phyloP scores from a whole-genome alignment of 2,113 vertebrate species.

The Corythornis madagascariensis region DNA sequence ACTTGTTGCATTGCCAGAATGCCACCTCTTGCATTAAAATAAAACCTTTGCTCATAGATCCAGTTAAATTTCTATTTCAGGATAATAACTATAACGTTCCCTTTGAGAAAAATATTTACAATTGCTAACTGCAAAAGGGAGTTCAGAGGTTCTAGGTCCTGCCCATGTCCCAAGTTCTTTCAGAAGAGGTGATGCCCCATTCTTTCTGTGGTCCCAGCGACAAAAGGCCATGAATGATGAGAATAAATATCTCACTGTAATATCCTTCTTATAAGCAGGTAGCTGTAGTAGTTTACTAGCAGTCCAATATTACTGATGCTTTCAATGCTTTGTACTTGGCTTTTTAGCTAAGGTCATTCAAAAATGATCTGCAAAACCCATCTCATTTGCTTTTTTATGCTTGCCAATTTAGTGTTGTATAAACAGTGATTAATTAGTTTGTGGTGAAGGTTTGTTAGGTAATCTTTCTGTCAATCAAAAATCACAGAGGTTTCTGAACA shows the following conservation, averaged over 20 bases:
- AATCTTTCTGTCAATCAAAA: conserved; percentile 79
- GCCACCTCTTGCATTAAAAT: neutral
- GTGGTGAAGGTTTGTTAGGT: conserved; percentile 78
- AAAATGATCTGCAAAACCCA: conserved; percentile 73
- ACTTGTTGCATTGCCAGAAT: neutral
- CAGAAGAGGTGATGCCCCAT: neutral
- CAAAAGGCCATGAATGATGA: accelerated
- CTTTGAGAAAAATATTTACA: neutral
- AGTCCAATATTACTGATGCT: conserved; percentile 8
- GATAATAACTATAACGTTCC: neutral
- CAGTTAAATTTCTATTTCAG: neutral
- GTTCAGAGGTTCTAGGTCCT: neutral
- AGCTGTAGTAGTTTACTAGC: neutral
- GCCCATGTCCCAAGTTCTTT: neutral
- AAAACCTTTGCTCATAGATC: neutral
- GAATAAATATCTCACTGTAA: neutral
- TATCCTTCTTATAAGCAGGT: neutral
- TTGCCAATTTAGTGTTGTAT: conserved; percentile 75
- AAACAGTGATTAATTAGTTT: conserved; percentile 81
- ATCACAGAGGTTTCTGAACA: conserved; percentile 50
- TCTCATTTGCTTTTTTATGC: conserved; percentile 78
- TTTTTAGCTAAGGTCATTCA: conserved; percentile 77
- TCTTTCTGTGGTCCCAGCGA: accelerated
- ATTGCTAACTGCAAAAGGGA: neutral
- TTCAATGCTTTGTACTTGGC: conserved; percentile 48